Conservation (phyloP, 2,113 vertebrate species). For the Petrocephalus microphthalmus region DNA sequence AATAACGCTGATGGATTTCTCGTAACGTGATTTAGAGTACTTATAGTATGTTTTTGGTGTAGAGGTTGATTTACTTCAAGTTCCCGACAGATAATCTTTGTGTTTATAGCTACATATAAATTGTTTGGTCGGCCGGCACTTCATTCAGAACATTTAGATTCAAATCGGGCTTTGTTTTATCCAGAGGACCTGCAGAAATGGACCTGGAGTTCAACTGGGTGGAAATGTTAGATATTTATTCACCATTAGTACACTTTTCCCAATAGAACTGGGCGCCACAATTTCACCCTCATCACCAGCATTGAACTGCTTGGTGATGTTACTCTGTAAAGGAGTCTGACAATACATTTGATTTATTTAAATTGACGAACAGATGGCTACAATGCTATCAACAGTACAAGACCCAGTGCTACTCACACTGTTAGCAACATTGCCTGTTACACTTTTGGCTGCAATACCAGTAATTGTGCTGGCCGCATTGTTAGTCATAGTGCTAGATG, state of each 20-base stretch:
- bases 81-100: neutral
- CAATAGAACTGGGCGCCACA: neutral
- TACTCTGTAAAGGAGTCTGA: neutral
- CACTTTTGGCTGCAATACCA: neutral
- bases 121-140: neutral
- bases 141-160: neutral
- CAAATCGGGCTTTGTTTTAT: neutral
- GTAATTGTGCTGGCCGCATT: neutral
- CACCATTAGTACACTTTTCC: neutral
- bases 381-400: neutral
- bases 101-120: neutral
- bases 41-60: conserved; percentile 14
- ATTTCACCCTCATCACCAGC: neutral
- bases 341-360: neutral
- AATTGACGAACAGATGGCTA: neutral
- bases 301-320: neutral
- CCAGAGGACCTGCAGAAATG: neutral
- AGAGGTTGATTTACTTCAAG: neutral
- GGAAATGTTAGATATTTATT: neutral
- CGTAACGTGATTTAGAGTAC: conserved; percentile 18
- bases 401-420: neutral
- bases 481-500: neutral
- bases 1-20: neutral
- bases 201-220: neutral
- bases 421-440: neutral